phyloP scores from a whole-genome alignment of 2,797 vertebrate species.

The Phrynocephalus guinanensis region DNA sequence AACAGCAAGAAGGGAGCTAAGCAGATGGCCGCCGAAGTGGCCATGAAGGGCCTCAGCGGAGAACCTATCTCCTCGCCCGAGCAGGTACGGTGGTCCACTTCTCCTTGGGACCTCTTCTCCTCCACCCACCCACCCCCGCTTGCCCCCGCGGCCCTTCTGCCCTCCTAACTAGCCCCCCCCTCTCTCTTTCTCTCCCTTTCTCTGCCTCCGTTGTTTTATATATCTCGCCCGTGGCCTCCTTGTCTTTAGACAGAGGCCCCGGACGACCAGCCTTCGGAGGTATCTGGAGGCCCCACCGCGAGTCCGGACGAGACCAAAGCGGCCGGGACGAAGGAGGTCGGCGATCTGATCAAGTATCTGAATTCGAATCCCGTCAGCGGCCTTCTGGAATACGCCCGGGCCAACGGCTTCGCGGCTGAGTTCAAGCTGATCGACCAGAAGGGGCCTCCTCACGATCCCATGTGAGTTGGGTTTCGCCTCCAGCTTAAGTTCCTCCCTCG shows the following conservation, averaged over 20 bases:
- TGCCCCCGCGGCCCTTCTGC: neutral
- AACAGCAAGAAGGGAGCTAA: conserved; percentile 96
- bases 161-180: too few relatives aligned
- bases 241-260: conserved; percentile 23
- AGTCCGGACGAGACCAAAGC: conserved; percentile 82
- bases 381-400: conserved; percentile 92
- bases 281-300: neutral
- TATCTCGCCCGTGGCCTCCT: too few relatives aligned
- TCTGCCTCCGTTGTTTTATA: too few relatives aligned
- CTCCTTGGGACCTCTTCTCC: neutral
- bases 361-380: conserved; percentile 95
- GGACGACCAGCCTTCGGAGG: fast-evolving
- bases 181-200: neutral
- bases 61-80: conserved; percentile 68
- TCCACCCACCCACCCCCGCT: neutral
- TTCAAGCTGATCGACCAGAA: conserved; percentile 93
- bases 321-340: conserved; percentile 84
- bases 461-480: conserved; percentile 77
- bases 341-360: conserved; percentile 94
- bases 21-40: conserved; percentile 94
- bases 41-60: conserved; percentile 89
- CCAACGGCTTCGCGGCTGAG: conserved; percentile 94
- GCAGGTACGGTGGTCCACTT: conserved; percentile 53
- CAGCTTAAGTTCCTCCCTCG: too few relatives aligned
- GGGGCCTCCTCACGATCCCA: conserved; percentile 93